Evolutionary conservation across 2,113 vertebrate genomes (phyloP), one percentile per base, ranked within the genome.

Genomic region (Leptocoma aspasia): DNA sequence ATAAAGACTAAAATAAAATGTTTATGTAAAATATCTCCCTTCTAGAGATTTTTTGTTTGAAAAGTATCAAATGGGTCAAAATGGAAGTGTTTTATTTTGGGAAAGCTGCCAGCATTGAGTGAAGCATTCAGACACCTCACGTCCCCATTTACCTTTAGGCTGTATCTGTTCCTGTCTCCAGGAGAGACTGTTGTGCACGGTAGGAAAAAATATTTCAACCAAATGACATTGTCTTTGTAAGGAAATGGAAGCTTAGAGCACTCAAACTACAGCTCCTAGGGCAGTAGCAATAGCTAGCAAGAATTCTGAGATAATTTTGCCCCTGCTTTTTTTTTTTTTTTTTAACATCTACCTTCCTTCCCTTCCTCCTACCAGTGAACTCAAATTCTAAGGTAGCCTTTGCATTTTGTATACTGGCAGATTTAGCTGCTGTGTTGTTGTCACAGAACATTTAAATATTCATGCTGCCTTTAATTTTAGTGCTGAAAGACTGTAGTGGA

Each of bases 121-220:
- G 30, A 76, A 93, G 56, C 44, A 26, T 86, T 95, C 75, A 90
- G 80, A 66, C 27, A 87, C 84, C 66, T 95, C 78, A 78, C 0
- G 1, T 95, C 53, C 59, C 45, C 35, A 9, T 86, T 94, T 96
- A 54, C 85, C 88, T 92, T 49, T 37, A 65, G 85, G 69, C 82
- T 88, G 23, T 93, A 81, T 91, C 56, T 93, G 87, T 92, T 94
- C 82, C 64, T 93, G 35, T 93, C 71, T 96, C 64, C 79, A 86
- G 85, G 82, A 96, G 39, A 86, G 37, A 24, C 26, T 75, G 41
- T 64, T 83, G 53, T 75, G 31, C 41, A 39, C 21, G 1, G 1
- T 3, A 90, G 64, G 56, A 93, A 75, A 88, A 90, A 83, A 83
- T 59, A 91, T 50, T 95, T 76, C 60, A 56, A 44, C 39, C 12